Conservation (phyloP, 2,797 vertebrate genomes). For the Sciurus vulgaris region DNA sequence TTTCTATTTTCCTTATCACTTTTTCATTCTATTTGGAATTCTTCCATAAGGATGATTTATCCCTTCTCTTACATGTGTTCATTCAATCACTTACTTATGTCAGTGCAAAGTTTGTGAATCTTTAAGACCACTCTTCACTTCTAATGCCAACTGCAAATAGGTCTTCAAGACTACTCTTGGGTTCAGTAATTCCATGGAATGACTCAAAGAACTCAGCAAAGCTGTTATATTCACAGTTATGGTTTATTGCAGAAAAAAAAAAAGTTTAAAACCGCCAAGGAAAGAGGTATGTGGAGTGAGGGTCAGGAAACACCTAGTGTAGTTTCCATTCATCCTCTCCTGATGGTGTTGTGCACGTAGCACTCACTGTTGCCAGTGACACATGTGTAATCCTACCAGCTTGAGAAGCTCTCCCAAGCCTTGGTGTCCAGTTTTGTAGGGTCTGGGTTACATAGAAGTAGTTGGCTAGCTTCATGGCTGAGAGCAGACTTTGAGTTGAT, state of each 20-base stretch:
- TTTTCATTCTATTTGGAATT: background rate
- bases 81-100: background rate
- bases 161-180: background rate
- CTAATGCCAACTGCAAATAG: background rate
- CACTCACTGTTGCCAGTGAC: background rate
- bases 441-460: background rate
- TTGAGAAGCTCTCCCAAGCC: background rate
- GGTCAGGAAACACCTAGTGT: background rate
- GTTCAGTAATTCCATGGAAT: background rate
- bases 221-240: background rate
- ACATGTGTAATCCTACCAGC: background rate
- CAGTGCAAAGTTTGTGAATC: background rate
- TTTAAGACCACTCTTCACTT: background rate
- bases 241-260: background rate
- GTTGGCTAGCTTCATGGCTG: background rate
- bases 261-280: background rate
- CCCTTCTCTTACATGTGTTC: background rate
- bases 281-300: background rate
- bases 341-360: no score
- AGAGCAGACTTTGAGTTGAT: background rate
- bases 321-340: background rate
- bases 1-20: background rate
- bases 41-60: background rate
- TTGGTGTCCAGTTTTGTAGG: background rate
- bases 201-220: background rate